Evolutionary conservation across 2,113 vertebrate genomes (phyloP), one percentile per base, ranked within the genome.

Genomic region (Eulemur rufifrons): DNA sequence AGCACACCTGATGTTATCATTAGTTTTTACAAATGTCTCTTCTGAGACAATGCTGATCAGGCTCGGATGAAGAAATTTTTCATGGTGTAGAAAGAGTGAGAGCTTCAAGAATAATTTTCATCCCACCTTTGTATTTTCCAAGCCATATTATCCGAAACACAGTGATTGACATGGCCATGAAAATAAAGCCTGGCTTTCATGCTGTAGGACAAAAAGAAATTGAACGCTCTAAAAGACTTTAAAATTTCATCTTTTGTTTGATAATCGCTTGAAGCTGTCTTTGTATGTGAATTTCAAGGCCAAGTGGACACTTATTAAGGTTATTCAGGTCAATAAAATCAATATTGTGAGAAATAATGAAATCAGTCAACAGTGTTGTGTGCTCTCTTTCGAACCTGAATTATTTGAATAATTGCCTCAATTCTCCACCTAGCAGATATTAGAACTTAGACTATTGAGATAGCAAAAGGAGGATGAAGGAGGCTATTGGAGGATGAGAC

Each of bases 271-370:
- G 23, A 90, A 95, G 45, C n/a, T 83, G 1, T 37, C 13, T 97
- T 96, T 37, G 11, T 61, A 69, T 78, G 34, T 77, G 73, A 78
- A 94, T 92, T 94, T 95, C n/a, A 93, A 95, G 63, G 54, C 32
- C 76, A 97, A 90, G 23, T 92, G 39, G 37, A 85, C 64, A 87
- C 27, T 89, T 96, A 84, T 82, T 88, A 77, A 91, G 23, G n/a
- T 64, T 85, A 71, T 63, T 90, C 37, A 29, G 54, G 23, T 21
- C 85, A 96, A 96, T 87, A 77, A 96, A 94, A 81, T 90, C 77
- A 90, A 78, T 63, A 95, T 13, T 85, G 23, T 86, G 71, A 77
- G n/a, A 95, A 96, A 92, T 92, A 96, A 95, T 83, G 84, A 80
- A 84, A 64, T 73, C 37, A 95, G 17, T 61, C 64, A 74, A 74